These are phyloP conservation scores for Pristionchus entomophagus DNA, from an alignment of 2,888 invertebrate genomes.

Conservation along the genomic window DNA sequence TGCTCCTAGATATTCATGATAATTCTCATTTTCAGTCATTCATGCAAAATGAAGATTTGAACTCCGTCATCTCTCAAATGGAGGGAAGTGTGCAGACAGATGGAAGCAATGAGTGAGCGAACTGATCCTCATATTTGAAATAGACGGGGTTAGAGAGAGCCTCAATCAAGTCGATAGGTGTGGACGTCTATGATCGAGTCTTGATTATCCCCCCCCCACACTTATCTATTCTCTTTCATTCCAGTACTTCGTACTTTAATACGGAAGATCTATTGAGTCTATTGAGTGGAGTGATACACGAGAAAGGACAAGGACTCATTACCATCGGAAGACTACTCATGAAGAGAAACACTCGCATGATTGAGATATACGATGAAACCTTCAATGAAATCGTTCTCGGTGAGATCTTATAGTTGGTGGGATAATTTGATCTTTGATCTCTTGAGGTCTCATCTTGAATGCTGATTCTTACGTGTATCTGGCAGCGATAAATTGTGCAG, in stretches of 20 bases:
- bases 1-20: background rate
- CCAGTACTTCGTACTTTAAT: background rate
- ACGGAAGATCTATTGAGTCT: background rate
- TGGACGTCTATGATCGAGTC: too few relatives aligned
- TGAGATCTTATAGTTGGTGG: slow-evolving; percentile 30
- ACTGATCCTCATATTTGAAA: background rate
- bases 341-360: slow-evolving; percentile 11
- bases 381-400: slow-evolving; percentile 53
- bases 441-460: slow-evolving; percentile 52
- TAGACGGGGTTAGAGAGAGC: too few relatives aligned
- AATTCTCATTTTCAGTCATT: background rate
- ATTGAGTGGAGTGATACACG: background rate
- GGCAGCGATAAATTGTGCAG: slow-evolving; percentile 67
- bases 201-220: too few relatives aligned
- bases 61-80: background rate
- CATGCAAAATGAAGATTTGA: background rate
- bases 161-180: too few relatives aligned
- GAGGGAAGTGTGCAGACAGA: background rate
- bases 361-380: background rate
- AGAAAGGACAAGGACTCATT: slow-evolving; percentile 47
- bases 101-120: background rate
- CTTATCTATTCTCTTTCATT: background rate
- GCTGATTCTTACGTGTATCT: slow-evolving; percentile 69
- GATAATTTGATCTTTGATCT: background rate
- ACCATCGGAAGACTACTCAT: slow-evolving; percentile 43